Conservation (phyloP, 2,888 invertebrate species). For the Caenorhabditis japonica region DNA sequence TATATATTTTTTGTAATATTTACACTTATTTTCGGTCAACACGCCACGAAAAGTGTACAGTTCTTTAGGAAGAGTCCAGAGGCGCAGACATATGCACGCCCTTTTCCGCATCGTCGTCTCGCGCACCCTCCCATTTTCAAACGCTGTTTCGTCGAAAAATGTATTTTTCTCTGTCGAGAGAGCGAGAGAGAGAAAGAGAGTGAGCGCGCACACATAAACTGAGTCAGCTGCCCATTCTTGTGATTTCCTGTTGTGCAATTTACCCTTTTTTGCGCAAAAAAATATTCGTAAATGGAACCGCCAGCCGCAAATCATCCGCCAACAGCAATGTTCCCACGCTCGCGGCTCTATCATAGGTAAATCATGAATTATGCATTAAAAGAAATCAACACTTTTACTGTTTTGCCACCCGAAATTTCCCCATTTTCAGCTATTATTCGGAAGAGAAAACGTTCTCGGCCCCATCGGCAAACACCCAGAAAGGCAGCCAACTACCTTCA, state of each 20-base stretch:
- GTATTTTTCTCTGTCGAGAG: conserved; percentile 20
- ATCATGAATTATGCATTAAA: not conserved
- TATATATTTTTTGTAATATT: too few relatives aligned
- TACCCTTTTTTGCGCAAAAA: not conserved
- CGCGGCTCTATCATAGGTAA: conserved; percentile 57
- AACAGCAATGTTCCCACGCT: conserved; percentile 59
- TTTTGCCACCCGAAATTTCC: too few relatives aligned
- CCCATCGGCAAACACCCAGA: conserved; percentile 57
- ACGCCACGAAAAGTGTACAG: conserved; percentile 20
- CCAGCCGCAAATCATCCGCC: conserved; percentile 30
- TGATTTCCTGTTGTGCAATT: conserved; percentile 4
- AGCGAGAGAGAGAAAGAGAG: too few relatives aligned
- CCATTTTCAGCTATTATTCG: conserved; percentile 71
- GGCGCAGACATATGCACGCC: conserved; percentile 6
- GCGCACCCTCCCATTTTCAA: conserved; percentile 16
- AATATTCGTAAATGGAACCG: conserved; percentile 30
- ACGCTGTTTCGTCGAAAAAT: conserved; percentile 8
- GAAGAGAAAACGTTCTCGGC: conserved; percentile 73
- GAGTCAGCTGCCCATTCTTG: conserved; percentile 33
- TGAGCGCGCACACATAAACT: too few relatives aligned
- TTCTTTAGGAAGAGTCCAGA: conserved; percentile 3
- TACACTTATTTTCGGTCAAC: conserved; percentile 48
- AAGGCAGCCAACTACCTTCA: conserved; percentile 49
- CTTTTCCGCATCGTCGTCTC: conserved; percentile 16
- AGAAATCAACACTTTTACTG: too few relatives aligned